These are phyloP conservation scores for Podarcis raffonei DNA, from an alignment of 2,113 vertebrate species.

Conservation along the genomic window DNA sequence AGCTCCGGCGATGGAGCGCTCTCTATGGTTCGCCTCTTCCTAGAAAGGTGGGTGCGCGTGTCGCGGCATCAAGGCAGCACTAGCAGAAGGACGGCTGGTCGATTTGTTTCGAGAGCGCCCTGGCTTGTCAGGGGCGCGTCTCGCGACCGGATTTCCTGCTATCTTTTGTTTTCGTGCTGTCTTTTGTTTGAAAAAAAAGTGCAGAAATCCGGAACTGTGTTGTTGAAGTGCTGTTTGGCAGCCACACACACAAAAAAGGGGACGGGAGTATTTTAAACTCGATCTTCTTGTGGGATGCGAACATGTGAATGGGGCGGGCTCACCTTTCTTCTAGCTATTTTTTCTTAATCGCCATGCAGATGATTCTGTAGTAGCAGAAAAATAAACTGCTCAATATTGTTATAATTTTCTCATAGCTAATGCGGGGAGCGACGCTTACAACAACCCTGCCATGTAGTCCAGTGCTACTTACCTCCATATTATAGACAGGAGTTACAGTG, in stretches of 20 bases:
- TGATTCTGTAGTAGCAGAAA: background rate
- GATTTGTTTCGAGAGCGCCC: background rate
- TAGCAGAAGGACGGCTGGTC: background rate
- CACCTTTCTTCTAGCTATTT: background rate
- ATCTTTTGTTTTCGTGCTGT: background rate
- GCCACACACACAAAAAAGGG: background rate
- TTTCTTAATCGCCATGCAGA: background rate
- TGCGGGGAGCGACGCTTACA: background rate
- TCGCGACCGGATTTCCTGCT: background rate
- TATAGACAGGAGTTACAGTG: background rate
- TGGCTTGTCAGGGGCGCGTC: background rate
- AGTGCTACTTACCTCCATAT: background rate
- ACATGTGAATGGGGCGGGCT: background rate
- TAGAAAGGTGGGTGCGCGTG: background rate
- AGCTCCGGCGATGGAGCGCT: background rate
- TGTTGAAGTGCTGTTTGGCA: background rate
- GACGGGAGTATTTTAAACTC: background rate
- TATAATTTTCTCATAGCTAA: background rate
- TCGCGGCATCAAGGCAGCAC: background rate
- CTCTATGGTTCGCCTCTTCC: background rate
- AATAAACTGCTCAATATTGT: background rate
- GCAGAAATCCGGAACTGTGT: background rate
- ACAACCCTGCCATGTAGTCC: background rate
- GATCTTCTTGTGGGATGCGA: background rate
- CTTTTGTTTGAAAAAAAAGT: background rate